These are phyloP conservation scores for Actinia tenebrosa DNA, from an alignment of 64 coral and sea anemone species.

Conservation along the genomic window DNA sequence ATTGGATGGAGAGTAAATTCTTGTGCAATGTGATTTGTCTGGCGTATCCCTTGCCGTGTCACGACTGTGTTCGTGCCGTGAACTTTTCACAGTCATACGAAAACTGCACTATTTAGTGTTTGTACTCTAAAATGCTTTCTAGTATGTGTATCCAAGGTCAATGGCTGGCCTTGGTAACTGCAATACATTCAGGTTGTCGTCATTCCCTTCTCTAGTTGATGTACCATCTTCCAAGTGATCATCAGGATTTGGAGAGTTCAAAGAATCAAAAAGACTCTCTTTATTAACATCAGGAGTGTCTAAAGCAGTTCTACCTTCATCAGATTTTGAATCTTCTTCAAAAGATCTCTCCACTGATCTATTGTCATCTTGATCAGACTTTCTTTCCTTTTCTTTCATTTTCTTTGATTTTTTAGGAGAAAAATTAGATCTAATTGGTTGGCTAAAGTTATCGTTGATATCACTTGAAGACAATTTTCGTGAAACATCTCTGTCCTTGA, in stretches of 20 bases:
- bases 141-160: slow-evolving; percentile 52
- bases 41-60: too few species aligned
- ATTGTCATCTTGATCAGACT: background rate
- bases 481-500: background rate
- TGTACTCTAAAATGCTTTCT: background rate
- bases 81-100: too few species aligned
- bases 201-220: background rate
- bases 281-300: background rate
- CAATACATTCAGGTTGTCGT: background rate
- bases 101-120: too few species aligned
- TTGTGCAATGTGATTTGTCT: too few species aligned
- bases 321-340: background rate
- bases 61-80: too few species aligned
- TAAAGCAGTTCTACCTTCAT: background rate
- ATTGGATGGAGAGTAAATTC: too few species aligned
- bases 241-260: background rate
- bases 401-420: slow-evolving; percentile 5
- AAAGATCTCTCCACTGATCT: background rate
- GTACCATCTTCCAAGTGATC: background rate
- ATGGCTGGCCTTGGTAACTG: slow-evolving; percentile 29
- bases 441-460: background rate
- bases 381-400: background rate
- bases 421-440: background rate
- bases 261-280: background rate
- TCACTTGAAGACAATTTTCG: background rate